These are phyloP conservation scores for Idaea straminata DNA, from an alignment of 2,888 invertebrate species.

Conservation along the genomic window DNA sequence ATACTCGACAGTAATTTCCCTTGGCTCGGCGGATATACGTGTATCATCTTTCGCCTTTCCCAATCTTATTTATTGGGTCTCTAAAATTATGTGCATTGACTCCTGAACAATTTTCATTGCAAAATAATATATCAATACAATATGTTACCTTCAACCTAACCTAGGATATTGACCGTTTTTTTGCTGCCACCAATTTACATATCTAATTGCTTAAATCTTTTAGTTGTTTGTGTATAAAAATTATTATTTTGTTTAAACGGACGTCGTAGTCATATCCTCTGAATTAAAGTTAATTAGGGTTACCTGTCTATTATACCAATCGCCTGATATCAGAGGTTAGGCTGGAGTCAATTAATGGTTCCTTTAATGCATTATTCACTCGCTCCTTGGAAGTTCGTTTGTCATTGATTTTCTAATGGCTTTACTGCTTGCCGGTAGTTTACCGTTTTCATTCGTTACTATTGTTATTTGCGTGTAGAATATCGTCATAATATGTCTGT, in stretches of 20 bases:
- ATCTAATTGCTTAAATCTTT: constrained; percentile 14
- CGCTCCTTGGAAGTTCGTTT: constrained; percentile 11
- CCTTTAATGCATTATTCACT: constrained; percentile 26
- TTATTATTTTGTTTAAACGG: constrained; percentile 37
- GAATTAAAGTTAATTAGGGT: constrained; percentile 54
- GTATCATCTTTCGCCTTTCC: background rate
- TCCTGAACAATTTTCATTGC: background rate
- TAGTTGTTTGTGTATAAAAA: constrained; percentile 17
- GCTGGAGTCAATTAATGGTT: constrained; percentile 53
- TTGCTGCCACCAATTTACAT: constrained; percentile 18
- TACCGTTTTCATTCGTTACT: constrained; percentile 1
- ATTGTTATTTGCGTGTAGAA: constrained; percentile 4
- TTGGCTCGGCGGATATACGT: too few relatives aligned
- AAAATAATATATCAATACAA: constrained; percentile 8
- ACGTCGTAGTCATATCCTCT: constrained; percentile 50
- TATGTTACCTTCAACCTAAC: constrained; percentile 5
- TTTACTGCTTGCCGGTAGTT: background rate
- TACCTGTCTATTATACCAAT: constrained; percentile 42
- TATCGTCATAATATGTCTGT: constrained; percentile 14
- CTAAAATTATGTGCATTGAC: background rate
- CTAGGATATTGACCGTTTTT: constrained; percentile 10
- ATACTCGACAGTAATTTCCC: too few relatives aligned
- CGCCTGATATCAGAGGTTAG: constrained; percentile 50
- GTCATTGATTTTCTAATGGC: constrained; percentile 12
- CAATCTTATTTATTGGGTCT: background rate